These are phyloP conservation scores for Sesia bembeciformis DNA, from an alignment of 2,888 invertebrate genomes.

Conservation along the genomic window DNA sequence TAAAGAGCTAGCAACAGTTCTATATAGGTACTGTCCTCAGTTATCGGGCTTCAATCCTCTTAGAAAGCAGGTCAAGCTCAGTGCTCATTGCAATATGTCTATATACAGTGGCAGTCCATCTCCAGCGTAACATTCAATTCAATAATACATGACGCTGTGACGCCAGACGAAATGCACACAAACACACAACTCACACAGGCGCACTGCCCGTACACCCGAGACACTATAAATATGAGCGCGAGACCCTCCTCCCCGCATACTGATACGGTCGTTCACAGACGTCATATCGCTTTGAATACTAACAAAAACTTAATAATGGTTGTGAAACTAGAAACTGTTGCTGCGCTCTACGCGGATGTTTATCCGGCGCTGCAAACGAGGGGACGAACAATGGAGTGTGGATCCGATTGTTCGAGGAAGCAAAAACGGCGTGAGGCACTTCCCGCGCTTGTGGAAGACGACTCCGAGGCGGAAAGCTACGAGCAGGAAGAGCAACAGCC, in stretches of 20 bases:
- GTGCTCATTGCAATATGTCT: not conserved
- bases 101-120: conserved; percentile 3
- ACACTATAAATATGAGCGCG: conserved; percentile 37
- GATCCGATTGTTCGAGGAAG: conserved; percentile 35
- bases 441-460: conserved; percentile 49
- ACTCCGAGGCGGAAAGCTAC: conserved; percentile 23
- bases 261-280: conserved; percentile 31
- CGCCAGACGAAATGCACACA: conserved; percentile 22
- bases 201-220: conserved; percentile 18
- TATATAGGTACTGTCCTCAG: conserved; percentile 12
- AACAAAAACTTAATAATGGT: conserved; percentile 33
- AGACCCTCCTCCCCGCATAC: conserved; percentile 36
- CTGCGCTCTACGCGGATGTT: conserved; percentile 43
- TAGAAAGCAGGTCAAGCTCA: conserved; percentile 33
- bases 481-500: conserved; percentile 38
- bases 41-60: conserved; percentile 30
- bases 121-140: conserved; percentile 6
- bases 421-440: conserved; percentile 38
- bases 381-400: conserved; percentile 34
- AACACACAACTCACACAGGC: not conserved
- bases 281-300: conserved; percentile 21
- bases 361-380: conserved; percentile 34
- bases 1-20: not conserved
- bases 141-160: conserved; percentile 19
- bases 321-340: conserved; percentile 51